phyloP scores from a whole-genome alignment of 2,888 invertebrate species.

The Agrypnus murinus region DNA sequence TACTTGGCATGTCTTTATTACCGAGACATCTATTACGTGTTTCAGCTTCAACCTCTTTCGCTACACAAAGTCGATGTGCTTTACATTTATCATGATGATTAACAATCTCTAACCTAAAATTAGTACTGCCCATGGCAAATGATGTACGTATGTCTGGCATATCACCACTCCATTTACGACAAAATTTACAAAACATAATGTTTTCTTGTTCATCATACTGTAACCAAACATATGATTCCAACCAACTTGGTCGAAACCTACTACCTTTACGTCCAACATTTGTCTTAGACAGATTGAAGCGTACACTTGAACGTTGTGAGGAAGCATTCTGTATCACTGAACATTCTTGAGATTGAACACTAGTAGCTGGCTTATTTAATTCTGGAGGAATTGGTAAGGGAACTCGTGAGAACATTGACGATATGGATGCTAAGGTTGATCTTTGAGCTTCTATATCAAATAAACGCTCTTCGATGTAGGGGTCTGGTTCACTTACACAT shows the following conservation, averaged over 20 bases:
- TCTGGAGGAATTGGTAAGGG: conserved; percentile 62
- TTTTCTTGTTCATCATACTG: conserved; percentile 80
- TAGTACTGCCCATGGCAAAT: conserved; percentile 85
- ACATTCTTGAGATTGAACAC: conserved; percentile 66
- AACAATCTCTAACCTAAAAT: conserved; percentile 85
- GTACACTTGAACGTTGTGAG: conserved; percentile 33
- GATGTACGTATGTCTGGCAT: conserved; percentile 84
- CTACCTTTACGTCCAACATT: conserved; percentile 73
- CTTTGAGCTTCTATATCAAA: conserved; percentile 31
- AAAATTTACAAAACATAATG: conserved; percentile 83
- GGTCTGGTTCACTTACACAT: conserved; percentile 4
- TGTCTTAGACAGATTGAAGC: conserved; percentile 40
- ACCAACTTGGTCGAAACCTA: conserved; percentile 81
- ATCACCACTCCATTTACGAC: conserved; percentile 82
- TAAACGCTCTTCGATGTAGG: conserved; percentile 9
- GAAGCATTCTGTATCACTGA: conserved; percentile 67
- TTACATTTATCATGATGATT: conserved; percentile 88
- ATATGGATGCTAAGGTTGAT: conserved; percentile 29
- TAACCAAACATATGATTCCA: conserved; percentile 82
- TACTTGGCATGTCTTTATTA: conserved; percentile 29
- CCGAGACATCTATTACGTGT: conserved; percentile 41
- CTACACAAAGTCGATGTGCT: conserved; percentile 81
- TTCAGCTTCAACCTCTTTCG: conserved; percentile 70
- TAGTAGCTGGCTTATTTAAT: conserved; percentile 59
- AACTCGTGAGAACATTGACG: conserved; percentile 52